A percentile compares a stretch with the other conserved stretches of the same genome.
Conservation (phyloP, 2,888 invertebrate species). For the Rhodophaea formosa region DNA sequence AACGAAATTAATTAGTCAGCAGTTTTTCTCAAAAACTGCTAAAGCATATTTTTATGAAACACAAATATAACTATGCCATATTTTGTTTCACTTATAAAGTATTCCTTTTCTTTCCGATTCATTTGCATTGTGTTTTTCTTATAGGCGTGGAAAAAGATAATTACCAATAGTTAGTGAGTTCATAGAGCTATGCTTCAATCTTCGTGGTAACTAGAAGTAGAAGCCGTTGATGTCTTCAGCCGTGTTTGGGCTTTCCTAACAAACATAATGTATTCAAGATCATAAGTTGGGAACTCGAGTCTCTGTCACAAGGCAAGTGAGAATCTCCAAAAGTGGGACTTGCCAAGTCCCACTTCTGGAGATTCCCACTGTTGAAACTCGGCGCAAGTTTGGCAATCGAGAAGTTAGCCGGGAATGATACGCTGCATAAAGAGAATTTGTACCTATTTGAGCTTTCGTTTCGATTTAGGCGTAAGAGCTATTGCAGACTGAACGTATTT, state of each 20-base stretch:
- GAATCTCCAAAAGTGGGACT: no score
- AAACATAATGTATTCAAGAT: slow-evolving; percentile 42
- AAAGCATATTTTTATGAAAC: no score
- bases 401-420: slow-evolving; percentile 14
- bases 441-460: neutral
- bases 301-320: slow-evolving; percentile 7
- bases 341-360: slow-evolving; percentile 24
- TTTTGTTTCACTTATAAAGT: no score
- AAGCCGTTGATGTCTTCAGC: neutral
- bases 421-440: neutral
- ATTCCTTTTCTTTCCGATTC: no score
- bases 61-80: no score
- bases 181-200: neutral
- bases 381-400: slow-evolving; percentile 31
- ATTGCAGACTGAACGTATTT: neutral
- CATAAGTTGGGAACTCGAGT: slow-evolving; percentile 37
- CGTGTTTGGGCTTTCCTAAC: slow-evolving; percentile 24
- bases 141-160: no score
- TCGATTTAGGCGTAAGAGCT: neutral
- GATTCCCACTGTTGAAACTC: slow-evolving; percentile 30
- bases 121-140: no score
- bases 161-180: no score
- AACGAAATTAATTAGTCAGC: no score
- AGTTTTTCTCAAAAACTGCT: no score
- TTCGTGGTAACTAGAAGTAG: neutral